Conservation (phyloP, 2,797 vertebrate species). For the Ptychobarbus kaznakovi region DNA sequence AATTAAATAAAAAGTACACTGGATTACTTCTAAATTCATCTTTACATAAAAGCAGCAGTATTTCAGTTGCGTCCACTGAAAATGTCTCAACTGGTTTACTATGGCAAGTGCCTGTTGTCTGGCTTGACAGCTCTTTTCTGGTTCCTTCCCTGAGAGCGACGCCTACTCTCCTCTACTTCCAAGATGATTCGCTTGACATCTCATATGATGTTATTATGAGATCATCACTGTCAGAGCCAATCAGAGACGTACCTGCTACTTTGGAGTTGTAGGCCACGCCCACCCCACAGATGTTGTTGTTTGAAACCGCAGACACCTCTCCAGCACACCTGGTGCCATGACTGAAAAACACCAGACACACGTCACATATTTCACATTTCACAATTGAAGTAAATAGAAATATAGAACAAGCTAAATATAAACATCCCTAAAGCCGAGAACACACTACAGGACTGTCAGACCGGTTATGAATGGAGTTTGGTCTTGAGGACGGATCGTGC, state of each 20-base stretch:
- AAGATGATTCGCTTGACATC: not conserved
- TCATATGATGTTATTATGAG: not conserved
- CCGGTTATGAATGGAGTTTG: not conserved
- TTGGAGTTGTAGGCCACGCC: conserved; percentile 97
- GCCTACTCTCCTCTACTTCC: not conserved
- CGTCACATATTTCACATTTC: not conserved
- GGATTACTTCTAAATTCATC: not conserved
- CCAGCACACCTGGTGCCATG: conserved; percentile 97
- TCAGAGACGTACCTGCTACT: conserved; percentile 88
- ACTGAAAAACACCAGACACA: conserved; percentile 71
- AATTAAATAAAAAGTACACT: not conserved
- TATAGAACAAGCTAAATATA: not conserved
- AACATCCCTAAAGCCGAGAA: not conserved
- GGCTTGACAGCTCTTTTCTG: not conserved
- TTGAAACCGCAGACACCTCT: conserved; percentile 96
- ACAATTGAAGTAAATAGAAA: not conserved
- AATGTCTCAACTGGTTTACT: not conserved
- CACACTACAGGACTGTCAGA: not conserved
- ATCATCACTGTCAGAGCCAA: not conserved
- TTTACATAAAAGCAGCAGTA: not conserved
- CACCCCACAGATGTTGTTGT: conserved; percentile 98
- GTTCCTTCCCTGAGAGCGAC: not conserved
- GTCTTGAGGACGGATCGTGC: no score
- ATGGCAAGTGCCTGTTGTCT: not conserved
- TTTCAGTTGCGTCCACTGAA: not conserved